Percentiles rank a stretch among this genome's conserved stretches.
Evolutionary conservation across 1,140 invertebrate species (phyloP).

Genomic region (Magallana angulata): DNA sequence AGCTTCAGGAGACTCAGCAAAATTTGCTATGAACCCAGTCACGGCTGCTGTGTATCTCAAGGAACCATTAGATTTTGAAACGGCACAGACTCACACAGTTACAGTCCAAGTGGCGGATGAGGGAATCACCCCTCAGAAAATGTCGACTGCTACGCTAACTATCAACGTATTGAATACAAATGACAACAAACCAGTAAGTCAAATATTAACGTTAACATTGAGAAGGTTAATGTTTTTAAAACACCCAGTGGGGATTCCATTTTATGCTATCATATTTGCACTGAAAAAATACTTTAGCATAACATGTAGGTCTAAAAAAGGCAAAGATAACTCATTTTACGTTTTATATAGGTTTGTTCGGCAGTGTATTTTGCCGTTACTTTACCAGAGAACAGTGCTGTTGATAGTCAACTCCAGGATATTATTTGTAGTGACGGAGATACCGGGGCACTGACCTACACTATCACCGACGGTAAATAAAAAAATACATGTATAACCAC

Average conservation of each 20-base stretch:
- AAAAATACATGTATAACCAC: too few relatives aligned
- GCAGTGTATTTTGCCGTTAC: neutral
- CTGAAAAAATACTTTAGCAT: too few relatives aligned
- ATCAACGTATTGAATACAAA: slow-evolving; percentile 70
- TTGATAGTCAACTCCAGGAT: slow-evolving; percentile 35
- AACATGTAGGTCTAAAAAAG: too few relatives aligned
- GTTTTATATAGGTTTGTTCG: neutral
- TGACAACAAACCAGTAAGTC: slow-evolving; percentile 64
- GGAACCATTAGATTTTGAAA: slow-evolving; percentile 65
- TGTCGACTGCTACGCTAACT: slow-evolving; percentile 54
- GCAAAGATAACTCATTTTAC: too few relatives aligned
- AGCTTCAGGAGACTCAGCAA: slow-evolving; percentile 29
- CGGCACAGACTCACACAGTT: slow-evolving; percentile 53
- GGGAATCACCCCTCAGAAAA: slow-evolving; percentile 47
- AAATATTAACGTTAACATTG: too few relatives aligned
- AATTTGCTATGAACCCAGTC: slow-evolving; percentile 43
- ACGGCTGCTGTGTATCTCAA: slow-evolving; percentile 43
- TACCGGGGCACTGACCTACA: neutral
- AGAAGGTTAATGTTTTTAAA: too few relatives aligned
- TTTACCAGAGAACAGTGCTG: slow-evolving; percentile 24
- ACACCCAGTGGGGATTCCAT: too few relatives aligned
- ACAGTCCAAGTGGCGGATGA: slow-evolving; percentile 60
- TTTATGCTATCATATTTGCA: too few relatives aligned
- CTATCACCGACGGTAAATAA: slow-evolving; percentile 35
- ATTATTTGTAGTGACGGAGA: slow-evolving; percentile 48